Conservation (phyloP, 1,140 invertebrate genomes). For the Plodia interpunctella region DNA sequence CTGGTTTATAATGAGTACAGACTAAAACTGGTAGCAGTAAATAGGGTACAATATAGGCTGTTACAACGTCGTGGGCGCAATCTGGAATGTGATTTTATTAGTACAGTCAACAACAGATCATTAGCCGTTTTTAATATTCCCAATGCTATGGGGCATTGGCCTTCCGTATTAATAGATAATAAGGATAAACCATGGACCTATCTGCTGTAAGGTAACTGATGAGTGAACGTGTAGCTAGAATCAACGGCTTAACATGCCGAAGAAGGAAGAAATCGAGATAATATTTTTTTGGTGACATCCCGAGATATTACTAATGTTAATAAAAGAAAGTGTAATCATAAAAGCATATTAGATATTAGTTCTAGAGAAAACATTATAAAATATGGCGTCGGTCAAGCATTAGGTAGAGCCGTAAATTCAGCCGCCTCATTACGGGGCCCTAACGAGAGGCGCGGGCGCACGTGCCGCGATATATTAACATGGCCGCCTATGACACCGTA, state of each 20-base stretch:
- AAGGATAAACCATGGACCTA: too few species aligned
- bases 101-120: too few species aligned
- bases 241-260: too few species aligned
- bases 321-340: not conserved
- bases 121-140: too few species aligned
- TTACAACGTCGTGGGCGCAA: not conserved
- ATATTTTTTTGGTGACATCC: too few species aligned
- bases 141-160: too few species aligned
- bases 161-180: too few species aligned
- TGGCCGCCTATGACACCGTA: not conserved
- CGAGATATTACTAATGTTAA: too few species aligned
- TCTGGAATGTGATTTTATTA: not conserved
- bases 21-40: slow-evolving; percentile 1
- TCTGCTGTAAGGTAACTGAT: too few species aligned
- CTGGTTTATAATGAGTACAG: slow-evolving; percentile 2
- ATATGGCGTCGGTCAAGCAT: slow-evolving; percentile 8
- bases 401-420: slow-evolving; percentile 47
- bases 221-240: too few species aligned
- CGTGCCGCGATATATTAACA: slow-evolving; percentile 31
- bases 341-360: not conserved
- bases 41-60: not conserved
- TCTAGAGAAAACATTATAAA: not conserved
- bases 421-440: slow-evolving; percentile 43
- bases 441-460: slow-evolving; percentile 40
- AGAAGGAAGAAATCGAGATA: too few species aligned